Conservation (phyloP, 2,797 vertebrate genomes). For the Myotis pilosus region DNA sequence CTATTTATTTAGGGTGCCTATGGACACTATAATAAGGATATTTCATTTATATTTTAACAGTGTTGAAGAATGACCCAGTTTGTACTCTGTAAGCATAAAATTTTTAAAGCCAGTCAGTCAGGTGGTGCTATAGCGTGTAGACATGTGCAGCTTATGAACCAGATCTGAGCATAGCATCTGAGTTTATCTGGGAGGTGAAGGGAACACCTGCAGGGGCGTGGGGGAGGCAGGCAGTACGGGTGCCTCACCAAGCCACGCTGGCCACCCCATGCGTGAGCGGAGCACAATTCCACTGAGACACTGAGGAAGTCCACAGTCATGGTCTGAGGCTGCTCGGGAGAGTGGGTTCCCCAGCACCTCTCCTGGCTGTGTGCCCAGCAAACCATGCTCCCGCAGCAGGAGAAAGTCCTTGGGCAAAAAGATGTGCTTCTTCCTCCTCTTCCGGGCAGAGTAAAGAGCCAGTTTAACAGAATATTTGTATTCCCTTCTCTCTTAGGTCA, state of each 20-base stretch:
- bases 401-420: neutral
- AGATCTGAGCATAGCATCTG: neutral
- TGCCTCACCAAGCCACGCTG: rapidly evolving
- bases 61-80: neutral
- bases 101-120: neutral
- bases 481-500: neutral
- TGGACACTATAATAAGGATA: neutral
- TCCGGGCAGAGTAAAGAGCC: neutral
- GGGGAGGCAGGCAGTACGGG: neutral
- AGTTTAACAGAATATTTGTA: neutral
- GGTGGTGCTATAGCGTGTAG: neutral
- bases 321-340: neutral
- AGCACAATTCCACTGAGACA: no score
- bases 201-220: no score
- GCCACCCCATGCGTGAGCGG: neutral
- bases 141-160: neutral
- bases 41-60: constrained; percentile 32
- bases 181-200: neutral
- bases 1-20: neutral
- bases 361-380: no score
- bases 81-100: neutral
- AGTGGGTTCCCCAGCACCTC: neutral
- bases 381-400: no score
- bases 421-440: neutral
- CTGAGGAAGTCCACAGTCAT: neutral